These are phyloP conservation scores for Polia nebulosa DNA, from an alignment of 2,888 invertebrate genomes.

Conservation along the genomic window DNA sequence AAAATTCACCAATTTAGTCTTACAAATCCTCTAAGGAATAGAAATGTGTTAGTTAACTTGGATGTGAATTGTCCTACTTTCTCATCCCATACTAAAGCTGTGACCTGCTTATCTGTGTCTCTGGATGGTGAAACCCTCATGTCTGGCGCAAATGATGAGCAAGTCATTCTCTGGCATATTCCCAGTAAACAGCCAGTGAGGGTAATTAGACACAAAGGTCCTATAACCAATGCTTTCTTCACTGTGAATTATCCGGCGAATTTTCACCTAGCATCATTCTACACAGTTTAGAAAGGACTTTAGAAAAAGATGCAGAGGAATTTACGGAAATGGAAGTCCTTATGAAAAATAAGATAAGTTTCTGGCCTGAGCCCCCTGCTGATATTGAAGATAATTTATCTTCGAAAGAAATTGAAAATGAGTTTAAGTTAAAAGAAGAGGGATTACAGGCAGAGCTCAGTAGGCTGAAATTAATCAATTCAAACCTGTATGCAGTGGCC, in stretches of 20 bases:
- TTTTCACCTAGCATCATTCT: slow-evolving; percentile 91
- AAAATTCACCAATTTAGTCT: slow-evolving; percentile 93
- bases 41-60: slow-evolving; percentile 92
- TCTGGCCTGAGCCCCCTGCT: slow-evolving; percentile 79
- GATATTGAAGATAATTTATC: slow-evolving; percentile 61
- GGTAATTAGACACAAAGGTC: slow-evolving; percentile 93
- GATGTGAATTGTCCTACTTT: slow-evolving; percentile 90
- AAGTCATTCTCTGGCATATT: slow-evolving; percentile 96
- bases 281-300: slow-evolving; percentile 92
- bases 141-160: slow-evolving; percentile 94
- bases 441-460: slow-evolving; percentile 88
- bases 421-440: slow-evolving; percentile 76
- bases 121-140: slow-evolving; percentile 93
- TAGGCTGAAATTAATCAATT: slow-evolving; percentile 90
- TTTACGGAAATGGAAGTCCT: slow-evolving; percentile 85
- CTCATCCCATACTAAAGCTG: slow-evolving; percentile 92
- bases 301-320: slow-evolving; percentile 89
- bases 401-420: slow-evolving; percentile 74
- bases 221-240: slow-evolving; percentile 93
- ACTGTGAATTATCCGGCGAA: slow-evolving; percentile 91
- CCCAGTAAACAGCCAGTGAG: slow-evolving; percentile 94
- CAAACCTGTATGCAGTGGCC: slow-evolving; percentile 91
- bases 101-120: slow-evolving; percentile 94
- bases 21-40: slow-evolving; percentile 92
- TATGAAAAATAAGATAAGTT: slow-evolving; percentile 80